Evolutionary conservation across 2,113 vertebrate genomes (phyloP).

Genomic region (Sitta europaea): DNA sequence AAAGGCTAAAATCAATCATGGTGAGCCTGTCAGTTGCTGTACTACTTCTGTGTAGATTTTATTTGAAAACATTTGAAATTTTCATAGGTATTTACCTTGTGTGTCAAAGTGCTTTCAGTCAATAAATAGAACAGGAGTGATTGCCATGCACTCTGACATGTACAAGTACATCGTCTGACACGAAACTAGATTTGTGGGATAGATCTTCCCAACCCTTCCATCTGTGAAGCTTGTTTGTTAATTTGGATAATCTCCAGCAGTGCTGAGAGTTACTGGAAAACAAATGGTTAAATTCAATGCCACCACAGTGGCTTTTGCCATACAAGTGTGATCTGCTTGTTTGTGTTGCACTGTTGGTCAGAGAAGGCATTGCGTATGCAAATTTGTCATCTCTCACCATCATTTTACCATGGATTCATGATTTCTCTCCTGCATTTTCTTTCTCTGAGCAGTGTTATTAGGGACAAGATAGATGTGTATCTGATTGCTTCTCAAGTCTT

Average conservation of each 20-base stretch:
- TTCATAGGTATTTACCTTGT: neutral
- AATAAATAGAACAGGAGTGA: neutral
- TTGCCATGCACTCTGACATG: fast-evolving
- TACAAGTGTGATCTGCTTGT: neutral
- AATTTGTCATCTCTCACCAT: neutral
- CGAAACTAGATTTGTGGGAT: neutral
- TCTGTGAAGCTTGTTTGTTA: neutral
- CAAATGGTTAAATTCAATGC: neutral
- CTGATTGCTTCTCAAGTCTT: neutral
- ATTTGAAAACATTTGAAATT: neutral
- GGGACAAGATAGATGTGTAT: neutral
- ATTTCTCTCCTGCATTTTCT: neutral
- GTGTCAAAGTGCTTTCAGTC: neutral
- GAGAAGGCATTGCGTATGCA: neutral
- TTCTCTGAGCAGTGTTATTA: neutral
- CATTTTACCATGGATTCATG: neutral
- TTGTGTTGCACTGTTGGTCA: neutral
- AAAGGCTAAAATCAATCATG: neutral
- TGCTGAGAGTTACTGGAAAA: neutral
- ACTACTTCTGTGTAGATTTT: neutral
- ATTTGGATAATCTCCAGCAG: neutral
- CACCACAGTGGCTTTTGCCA: neutral
- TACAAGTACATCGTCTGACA: neutral
- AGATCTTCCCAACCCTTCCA: neutral
- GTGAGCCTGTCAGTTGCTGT: neutral